Conservation (phyloP, 2,113 vertebrate genomes). For the Hippopotamus amphibius region DNA sequence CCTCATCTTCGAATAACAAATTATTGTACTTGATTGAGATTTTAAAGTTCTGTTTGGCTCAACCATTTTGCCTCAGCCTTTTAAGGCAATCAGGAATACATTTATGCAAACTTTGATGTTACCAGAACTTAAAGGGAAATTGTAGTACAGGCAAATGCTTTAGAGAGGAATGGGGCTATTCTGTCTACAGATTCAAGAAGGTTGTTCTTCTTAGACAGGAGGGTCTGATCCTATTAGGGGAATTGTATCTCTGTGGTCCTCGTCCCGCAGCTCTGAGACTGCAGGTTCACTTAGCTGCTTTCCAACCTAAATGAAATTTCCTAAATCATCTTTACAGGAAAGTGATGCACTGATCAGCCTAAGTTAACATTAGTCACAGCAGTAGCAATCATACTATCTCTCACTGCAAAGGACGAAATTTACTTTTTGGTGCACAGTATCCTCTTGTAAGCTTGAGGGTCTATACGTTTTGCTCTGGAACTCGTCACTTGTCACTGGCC, state of each 20-base stretch:
- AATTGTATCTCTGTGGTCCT: background rate
- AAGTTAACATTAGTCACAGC: slow-evolving; percentile 10
- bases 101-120: background rate
- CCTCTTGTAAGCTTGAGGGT: background rate
- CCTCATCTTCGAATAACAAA: background rate
- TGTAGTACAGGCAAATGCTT: background rate
- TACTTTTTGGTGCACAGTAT: background rate
- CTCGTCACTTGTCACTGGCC: background rate
- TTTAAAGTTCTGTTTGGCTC: background rate
- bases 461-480: background rate
- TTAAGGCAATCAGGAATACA: background rate
- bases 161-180: background rate
- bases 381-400: background rate
- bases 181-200: background rate
- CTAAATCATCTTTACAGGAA: background rate
- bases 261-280: background rate
- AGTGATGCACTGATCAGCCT: background rate
- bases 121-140: background rate
- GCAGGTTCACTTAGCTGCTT: background rate
- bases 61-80: background rate
- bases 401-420: background rate
- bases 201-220: background rate
- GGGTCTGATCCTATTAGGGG: background rate
- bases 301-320: background rate
- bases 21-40: slow-evolving; percentile 28